Evolutionary conservation across 2,113 vertebrate genomes (phyloP).

Genomic region (Oostethus manadensis): DNA sequence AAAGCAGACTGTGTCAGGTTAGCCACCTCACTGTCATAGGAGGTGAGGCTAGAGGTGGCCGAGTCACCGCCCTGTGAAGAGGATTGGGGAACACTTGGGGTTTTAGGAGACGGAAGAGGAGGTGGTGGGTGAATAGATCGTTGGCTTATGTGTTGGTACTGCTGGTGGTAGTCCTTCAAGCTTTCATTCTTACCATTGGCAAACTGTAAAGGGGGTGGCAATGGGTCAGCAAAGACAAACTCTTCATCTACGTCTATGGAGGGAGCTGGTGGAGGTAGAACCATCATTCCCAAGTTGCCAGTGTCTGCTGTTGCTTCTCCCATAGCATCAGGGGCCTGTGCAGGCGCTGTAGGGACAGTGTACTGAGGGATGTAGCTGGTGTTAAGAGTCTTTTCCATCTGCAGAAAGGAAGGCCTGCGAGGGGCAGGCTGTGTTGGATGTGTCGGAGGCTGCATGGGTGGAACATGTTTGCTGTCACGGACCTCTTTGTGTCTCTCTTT

Average conservation of each 20-base stretch:
- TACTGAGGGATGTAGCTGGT: constrained; percentile 61
- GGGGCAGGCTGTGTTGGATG: constrained; percentile 62
- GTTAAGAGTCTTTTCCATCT: constrained; percentile 62
- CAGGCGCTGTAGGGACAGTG: constrained; percentile 54
- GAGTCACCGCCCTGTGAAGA: constrained; percentile 79
- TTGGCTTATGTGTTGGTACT: constrained; percentile 40
- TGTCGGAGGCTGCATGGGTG: constrained; percentile 46
- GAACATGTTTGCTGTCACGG: constrained; percentile 61
- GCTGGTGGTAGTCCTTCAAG: constrained; percentile 48
- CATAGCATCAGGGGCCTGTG: constrained; percentile 36
- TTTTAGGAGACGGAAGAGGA: constrained; percentile 37
- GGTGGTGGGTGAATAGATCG: constrained; percentile 54
- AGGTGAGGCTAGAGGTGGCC: constrained; percentile 85
- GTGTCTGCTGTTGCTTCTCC: constrained; percentile 30
- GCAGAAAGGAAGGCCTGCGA: constrained; percentile 67
- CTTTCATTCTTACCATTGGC: constrained; percentile 79
- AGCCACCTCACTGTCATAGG: constrained; percentile 90
- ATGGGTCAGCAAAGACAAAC: constrained; percentile 85
- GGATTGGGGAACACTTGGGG: constrained; percentile 39
- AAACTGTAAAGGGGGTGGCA: constrained; percentile 88
- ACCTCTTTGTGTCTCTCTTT: constrained; percentile 55
- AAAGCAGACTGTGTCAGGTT: constrained; percentile 81
- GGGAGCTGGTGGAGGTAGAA: constrained; percentile 84
- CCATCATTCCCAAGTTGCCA: constrained; percentile 76
- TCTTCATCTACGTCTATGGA: constrained; percentile 88